Base-by-base conservation (phyloP, 1,140 invertebrate genomes). In the Meloidogyne floridensis region DNA sequence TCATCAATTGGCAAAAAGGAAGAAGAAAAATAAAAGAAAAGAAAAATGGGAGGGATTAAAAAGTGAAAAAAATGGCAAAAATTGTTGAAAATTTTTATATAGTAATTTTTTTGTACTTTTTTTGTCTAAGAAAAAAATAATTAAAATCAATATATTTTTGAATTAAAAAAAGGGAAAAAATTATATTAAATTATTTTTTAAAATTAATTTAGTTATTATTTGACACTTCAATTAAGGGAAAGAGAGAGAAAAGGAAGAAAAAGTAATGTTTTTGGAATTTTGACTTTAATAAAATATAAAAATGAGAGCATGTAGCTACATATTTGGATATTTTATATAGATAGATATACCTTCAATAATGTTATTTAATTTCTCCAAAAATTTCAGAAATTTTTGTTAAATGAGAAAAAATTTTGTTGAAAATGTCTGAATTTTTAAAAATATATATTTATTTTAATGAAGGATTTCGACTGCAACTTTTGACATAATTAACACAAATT, bases 101-200 rank as follows among this genome's bases (percentile, higher is more conserved):
- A 47, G 47, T 47, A 47, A n/a, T 65, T n/a, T 59, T 54, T 54
- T 54, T 54, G 11, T 54, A 54, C 2, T 54, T 54, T 11, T 54
- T 32, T 72, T 43, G 9, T 72, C 47, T 47, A 47, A 20, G 32
- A 72, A 72, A 13, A 72, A 18, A 53, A 47, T 73, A 47, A 73
- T 73, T 47, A 73, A 73, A 73, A 73, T 73, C 51, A 73, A 73
- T 47, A 73, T 18, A 53, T 42, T 18, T 47, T 42, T 47, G 5
- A 47, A 47, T n/a, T 42, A 18, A 47, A 73, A 43, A 73, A 42
- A 11, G 20, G 11, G 32, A 53, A 73, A 53, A 15, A 73, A 73
- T 47, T 42, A 73, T 32, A 32, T 43, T 70, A 73, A 73, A 73
- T 47, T 73, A 53, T 73, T 73, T 73, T 73, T 53, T 6, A n/a